Conservation (phyloP, 2,797 vertebrate genomes). For the Gallinago stenura region DNA sequence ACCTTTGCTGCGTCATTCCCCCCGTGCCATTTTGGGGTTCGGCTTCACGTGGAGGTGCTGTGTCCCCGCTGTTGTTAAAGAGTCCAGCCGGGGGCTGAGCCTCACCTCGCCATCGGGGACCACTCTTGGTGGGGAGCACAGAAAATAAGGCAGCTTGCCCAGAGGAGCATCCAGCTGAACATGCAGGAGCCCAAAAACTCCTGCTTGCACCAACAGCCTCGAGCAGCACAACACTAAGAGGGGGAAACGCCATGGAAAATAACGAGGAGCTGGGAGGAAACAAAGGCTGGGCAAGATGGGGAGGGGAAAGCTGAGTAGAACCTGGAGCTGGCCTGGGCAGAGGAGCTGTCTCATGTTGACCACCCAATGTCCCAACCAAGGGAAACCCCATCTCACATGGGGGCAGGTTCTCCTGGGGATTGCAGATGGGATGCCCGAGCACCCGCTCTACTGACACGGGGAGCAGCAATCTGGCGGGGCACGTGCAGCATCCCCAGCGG, state of each 20-base stretch:
- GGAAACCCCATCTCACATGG: fast-evolving
- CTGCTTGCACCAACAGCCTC: conserved; percentile 25
- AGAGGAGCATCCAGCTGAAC: not conserved
- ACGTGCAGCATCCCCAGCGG: fast-evolving
- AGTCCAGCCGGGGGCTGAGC: not conserved
- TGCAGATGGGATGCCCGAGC: not conserved
- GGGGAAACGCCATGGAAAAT: conserved; percentile 10
- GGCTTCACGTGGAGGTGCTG: not conserved
- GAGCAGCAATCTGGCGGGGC: not conserved
- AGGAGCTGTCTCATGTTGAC: not conserved
- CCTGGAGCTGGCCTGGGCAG: not conserved
- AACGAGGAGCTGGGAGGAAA: conserved; percentile 15
- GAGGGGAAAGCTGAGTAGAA: not conserved
- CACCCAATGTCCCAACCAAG: not conserved
- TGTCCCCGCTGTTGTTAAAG: not conserved
- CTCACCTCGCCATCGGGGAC: not conserved
- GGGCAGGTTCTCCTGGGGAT: fast-evolving
- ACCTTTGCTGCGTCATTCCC: conserved; percentile 44
- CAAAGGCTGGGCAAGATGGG: not conserved
- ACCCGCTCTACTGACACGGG: fast-evolving
- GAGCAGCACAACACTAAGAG: not conserved
- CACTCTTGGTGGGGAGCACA: not conserved
- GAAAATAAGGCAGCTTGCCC: fast-evolving
- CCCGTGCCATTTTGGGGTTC: not conserved
- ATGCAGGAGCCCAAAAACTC: not conserved